These are phyloP conservation scores for Parnassius smintheus DNA, from an alignment of 2,888 invertebrate species.

Conservation along the genomic window DNA sequence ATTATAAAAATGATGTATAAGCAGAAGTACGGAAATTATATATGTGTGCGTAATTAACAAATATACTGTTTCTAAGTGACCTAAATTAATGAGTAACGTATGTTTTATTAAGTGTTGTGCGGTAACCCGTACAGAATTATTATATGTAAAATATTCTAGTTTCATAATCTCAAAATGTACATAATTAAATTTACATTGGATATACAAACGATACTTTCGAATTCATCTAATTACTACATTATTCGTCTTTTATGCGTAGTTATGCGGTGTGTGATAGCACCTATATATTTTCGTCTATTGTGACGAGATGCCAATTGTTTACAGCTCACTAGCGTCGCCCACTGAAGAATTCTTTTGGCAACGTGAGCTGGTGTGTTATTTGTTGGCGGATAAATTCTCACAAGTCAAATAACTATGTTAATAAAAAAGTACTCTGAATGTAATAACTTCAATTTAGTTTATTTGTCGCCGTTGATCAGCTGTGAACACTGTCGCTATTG, in stretches of 20 bases:
- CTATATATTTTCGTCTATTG: constrained; percentile 29
- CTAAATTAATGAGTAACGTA: no score
- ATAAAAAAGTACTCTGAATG: constrained; percentile 12
- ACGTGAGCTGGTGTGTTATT: constrained; percentile 11
- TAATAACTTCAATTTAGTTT: constrained; percentile 4
- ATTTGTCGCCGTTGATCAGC: background rate
- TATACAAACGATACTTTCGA: constrained; percentile 4
- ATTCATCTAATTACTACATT: constrained; percentile 25
- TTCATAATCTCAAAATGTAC: background rate
- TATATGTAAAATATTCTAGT: background rate
- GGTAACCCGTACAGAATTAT: background rate
- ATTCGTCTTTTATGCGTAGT: constrained; percentile 29
- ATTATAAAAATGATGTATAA: no score
- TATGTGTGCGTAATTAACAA: no score
- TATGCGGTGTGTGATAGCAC: constrained; percentile 16
- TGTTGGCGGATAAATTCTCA: constrained; percentile 15
- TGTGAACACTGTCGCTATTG: no score
- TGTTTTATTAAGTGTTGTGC: no score
- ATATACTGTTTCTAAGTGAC: no score
- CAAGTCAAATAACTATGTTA: constrained; percentile 19
- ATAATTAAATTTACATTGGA: background rate
- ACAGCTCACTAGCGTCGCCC: constrained; percentile 35
- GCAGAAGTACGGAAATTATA: no score
- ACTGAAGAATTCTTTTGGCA: constrained; percentile 28
- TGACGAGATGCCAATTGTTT: constrained; percentile 32